Conservation (phyloP, 2,797 vertebrate species). For the Gallinago solitaria region DNA sequence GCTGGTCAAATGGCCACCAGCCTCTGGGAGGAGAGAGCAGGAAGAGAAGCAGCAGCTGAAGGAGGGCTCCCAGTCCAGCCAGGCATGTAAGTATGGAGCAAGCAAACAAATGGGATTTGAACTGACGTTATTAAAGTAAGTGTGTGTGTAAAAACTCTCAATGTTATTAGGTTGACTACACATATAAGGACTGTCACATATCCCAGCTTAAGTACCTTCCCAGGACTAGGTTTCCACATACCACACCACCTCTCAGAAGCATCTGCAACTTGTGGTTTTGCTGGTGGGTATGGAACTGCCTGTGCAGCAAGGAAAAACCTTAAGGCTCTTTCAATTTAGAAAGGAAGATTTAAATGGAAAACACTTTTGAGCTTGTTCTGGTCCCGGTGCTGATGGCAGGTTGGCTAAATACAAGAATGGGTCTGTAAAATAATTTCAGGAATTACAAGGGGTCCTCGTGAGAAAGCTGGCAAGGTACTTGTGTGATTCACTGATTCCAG, state of each 20-base stretch:
- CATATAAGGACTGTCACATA: background rate
- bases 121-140: background rate
- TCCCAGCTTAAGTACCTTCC: background rate
- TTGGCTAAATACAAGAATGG: rapidly evolving
- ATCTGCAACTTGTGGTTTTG: rapidly evolving
- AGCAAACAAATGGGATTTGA: background rate
- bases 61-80: background rate
- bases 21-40: rapidly evolving
- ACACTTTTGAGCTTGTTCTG: background rate
- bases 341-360: background rate
- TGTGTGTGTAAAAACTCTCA: background rate
- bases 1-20: background rate
- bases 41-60: background rate
- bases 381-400: background rate
- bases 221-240: background rate
- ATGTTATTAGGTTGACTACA: rapidly evolving
- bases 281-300: background rate
- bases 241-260: rapidly evolving
- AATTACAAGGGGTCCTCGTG: background rate
- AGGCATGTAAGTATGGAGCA: rapidly evolving
- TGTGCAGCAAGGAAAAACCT: background rate
- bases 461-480: background rate
- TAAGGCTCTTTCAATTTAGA: background rate
- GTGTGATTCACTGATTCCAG: background rate
- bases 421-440: background rate